Percentiles rank a stretch among this genome's conserved stretches.
Conservation (phyloP, 2,797 vertebrate species). For the Notoglanidium macrostoma region DNA sequence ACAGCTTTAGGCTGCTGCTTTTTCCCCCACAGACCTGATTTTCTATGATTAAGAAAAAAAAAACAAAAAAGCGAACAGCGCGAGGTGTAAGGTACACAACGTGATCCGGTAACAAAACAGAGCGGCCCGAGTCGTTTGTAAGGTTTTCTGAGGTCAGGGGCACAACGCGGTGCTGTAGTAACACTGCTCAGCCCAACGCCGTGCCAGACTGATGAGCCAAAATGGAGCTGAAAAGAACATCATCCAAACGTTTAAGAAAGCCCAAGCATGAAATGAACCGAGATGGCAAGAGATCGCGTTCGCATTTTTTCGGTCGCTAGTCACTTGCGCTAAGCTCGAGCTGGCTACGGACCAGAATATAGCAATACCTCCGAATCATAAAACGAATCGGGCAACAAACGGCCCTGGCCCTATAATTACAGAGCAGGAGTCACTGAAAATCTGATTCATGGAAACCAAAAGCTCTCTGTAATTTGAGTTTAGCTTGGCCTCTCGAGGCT, state of each 20-base stretch:
- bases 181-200: neutral
- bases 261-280: neutral
- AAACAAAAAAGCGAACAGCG: conserved; percentile 13
- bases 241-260: neutral
- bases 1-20: conserved; percentile 21
- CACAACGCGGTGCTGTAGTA: neutral
- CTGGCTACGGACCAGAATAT: conserved; percentile 31
- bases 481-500: conserved; percentile 43
- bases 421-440: conserved; percentile 58
- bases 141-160: neutral
- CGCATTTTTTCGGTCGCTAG: conserved; percentile 14
- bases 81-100: neutral
- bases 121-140: neutral
- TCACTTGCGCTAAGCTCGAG: conserved; percentile 24
- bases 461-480: conserved; percentile 62
- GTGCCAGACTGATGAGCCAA: neutral
- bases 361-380: conserved; percentile 49
- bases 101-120: neutral
- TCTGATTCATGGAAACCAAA: conserved; percentile 60
- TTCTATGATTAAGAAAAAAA: neutral
- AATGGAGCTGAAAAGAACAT: neutral
- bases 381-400: conserved; percentile 57
- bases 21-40: conserved; percentile 1
- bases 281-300: conserved; percentile 1
- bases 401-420: conserved; percentile 58